Conservation (phyloP, 2,797 vertebrate species). For the Hippocampus kuda region DNA sequence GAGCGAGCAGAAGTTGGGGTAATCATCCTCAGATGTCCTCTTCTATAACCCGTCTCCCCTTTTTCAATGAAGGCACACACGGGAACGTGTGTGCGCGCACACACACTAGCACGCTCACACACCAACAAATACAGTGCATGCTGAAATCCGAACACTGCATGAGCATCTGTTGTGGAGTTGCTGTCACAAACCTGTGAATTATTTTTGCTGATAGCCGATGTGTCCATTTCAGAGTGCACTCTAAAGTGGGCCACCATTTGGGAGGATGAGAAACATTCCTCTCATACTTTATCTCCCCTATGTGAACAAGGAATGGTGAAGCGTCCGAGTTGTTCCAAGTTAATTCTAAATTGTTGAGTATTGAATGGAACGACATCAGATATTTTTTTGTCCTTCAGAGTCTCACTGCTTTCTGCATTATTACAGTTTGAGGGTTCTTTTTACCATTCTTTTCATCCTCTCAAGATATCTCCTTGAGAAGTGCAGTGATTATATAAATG, state of each 20-base stretch:
- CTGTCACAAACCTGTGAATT: neutral
- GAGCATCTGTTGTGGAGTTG: neutral
- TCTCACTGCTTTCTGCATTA: neutral
- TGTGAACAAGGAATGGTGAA: neutral
- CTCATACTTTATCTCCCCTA: constrained; percentile 15
- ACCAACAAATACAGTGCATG: neutral
- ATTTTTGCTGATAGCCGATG: constrained; percentile 9
- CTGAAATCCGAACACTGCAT: neutral
- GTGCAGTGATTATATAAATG: neutral
- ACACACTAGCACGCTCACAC: neutral
- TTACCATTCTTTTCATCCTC: neutral
- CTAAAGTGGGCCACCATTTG: constrained; percentile 22
- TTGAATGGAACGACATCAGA: neutral
- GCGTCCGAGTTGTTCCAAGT: neutral
- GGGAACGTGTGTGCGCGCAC: too few species aligned
- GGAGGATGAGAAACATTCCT: constrained; percentile 5
- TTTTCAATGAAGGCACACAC: constrained; percentile 9
- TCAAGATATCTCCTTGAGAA: neutral
- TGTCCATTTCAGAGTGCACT: constrained; percentile 34
- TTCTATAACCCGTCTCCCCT: constrained; percentile 23
- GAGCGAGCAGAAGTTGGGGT: neutral
- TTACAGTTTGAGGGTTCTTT: neutral
- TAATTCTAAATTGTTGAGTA: neutral
- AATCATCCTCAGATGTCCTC: constrained; percentile 32
- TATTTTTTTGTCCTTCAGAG: fast-evolving